A percentile compares a stretch with the other conserved stretches of the same genome.
Evolutionary conservation across 2,888 invertebrate genomes (phyloP).

Genomic region (Oeneis ivallda): DNA sequence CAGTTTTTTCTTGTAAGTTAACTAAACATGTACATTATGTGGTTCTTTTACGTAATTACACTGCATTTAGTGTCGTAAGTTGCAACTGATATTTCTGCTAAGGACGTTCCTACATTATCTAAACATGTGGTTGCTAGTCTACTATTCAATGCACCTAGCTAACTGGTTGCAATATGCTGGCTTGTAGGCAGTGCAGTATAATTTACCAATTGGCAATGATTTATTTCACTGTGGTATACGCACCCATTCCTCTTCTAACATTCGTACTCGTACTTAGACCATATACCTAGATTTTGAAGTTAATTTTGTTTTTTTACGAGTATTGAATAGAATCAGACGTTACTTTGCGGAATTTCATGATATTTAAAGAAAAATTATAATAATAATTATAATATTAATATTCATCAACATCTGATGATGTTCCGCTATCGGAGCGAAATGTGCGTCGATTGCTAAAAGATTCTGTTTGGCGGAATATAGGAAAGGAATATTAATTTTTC

Average conservation of each 20-base stretch:
- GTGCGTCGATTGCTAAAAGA: no score
- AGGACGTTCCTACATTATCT: slow-evolving; percentile 1
- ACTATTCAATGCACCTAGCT: slow-evolving; percentile 22
- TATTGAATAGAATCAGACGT: no score
- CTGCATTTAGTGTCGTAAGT: slow-evolving; percentile 9
- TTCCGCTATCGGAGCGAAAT: no score
- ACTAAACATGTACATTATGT: background rate
- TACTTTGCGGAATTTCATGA: no score
- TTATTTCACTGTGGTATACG: slow-evolving; percentile 19
- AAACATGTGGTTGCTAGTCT: slow-evolving; percentile 4
- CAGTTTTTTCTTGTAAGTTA: background rate
- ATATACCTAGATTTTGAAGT: no score
- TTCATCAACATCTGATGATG: no score
- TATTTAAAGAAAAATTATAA: no score
- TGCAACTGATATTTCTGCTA: background rate
- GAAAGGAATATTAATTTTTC: no score
- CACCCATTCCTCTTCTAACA: background rate
- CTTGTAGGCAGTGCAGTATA: slow-evolving; percentile 6
- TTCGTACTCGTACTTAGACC: background rate
- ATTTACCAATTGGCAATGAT: slow-evolving; percentile 25
- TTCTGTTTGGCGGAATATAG: no score
- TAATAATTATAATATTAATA: no score
- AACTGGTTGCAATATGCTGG: slow-evolving; percentile 18
- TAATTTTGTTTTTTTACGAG: no score
- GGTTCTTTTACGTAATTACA: background rate